Conservation (phyloP, 2,113 vertebrate genomes). For the Bufo bufo region DNA sequence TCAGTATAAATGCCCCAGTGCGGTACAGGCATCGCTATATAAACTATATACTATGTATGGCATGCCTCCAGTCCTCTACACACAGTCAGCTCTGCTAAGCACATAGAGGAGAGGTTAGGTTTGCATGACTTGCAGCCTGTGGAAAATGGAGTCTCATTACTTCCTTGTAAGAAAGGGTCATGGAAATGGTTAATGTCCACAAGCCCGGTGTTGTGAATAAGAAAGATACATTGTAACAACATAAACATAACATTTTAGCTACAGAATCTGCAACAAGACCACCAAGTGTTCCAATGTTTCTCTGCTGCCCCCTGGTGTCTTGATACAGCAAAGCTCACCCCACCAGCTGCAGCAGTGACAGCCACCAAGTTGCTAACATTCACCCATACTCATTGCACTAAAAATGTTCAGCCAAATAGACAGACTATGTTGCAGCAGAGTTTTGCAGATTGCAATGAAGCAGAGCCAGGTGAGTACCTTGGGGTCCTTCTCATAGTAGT, state of each 20-base stretch:
- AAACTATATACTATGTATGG: no score
- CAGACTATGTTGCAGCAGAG: no score
- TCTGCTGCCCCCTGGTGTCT: not conserved
- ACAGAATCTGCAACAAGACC: not conserved
- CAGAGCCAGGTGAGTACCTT: constrained; percentile 76
- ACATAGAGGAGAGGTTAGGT: not conserved
- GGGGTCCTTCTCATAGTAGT: constrained; percentile 89
- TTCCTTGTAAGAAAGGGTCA: not conserved
- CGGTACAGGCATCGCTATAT: not conserved
- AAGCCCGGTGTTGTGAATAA: not conserved
- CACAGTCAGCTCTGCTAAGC: not conserved
- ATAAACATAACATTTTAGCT: not conserved
- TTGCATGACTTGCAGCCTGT: not conserved
- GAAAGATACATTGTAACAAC: not conserved
- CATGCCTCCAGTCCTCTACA: not conserved
- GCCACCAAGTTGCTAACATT: not conserved
- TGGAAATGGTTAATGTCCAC: not conserved
- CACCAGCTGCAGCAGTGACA: not conserved
- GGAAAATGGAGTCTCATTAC: not conserved
- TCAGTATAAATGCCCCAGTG: not conserved
- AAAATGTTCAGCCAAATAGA: no score
- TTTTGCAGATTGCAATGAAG: not conserved
- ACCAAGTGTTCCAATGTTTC: not conserved
- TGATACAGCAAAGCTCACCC: not conserved
- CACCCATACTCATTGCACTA: no score